Conservation (phyloP, 2,797 vertebrate species). For the Champsocephalus gunnari region DNA sequence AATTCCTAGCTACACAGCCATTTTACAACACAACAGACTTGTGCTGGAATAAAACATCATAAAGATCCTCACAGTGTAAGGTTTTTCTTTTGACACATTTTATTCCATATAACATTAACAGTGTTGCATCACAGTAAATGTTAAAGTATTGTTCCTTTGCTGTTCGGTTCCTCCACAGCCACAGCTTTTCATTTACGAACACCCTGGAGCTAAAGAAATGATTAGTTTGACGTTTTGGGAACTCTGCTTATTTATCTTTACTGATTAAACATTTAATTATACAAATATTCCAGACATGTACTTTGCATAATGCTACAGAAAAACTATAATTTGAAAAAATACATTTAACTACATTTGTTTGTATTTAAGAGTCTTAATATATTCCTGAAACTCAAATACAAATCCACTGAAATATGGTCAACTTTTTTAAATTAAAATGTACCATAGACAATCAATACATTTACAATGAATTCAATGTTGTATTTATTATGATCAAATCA, state of each 20-base stretch:
- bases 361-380: too few species aligned
- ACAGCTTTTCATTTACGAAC: background rate
- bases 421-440: too few species aligned
- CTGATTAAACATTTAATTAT: too few species aligned
- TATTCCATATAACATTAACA: background rate
- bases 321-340: too few species aligned
- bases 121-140: background rate
- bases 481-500: too few species aligned
- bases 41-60: conserved; percentile 88
- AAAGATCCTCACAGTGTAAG: conserved; percentile 68
- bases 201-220: background rate
- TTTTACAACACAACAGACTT: conserved; percentile 87
- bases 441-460: too few species aligned
- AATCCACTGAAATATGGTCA: too few species aligned
- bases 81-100: conserved; percentile 28
- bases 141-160: background rate
- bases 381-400: too few species aligned
- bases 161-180: background rate
- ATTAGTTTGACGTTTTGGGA: background rate
- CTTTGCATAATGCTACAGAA: too few species aligned
- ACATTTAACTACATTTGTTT: too few species aligned
- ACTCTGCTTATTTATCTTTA: background rate
- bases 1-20: conserved; percentile 86
- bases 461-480: too few species aligned
- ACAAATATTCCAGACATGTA: too few species aligned